phyloP scores from a whole-genome alignment of 2,888 invertebrate species.

The Erannis defoliaria region DNA sequence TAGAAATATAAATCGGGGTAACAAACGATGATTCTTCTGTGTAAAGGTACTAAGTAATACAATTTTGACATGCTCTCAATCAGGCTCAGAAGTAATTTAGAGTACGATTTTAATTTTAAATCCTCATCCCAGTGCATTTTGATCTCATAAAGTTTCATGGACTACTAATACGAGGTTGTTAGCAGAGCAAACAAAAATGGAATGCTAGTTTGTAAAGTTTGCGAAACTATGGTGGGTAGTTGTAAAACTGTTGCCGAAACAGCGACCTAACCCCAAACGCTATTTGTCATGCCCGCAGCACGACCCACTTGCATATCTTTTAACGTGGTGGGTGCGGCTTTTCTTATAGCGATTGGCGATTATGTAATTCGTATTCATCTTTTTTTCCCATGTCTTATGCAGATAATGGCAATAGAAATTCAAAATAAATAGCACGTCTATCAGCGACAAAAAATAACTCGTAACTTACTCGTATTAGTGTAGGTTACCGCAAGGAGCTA shows the following conservation, averaged over 20 bases:
- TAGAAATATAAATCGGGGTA: no score
- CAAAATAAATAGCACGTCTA: no score
- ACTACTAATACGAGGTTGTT: slow-evolving; percentile 26
- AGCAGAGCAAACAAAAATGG: slow-evolving; percentile 34
- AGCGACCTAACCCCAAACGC: slow-evolving; percentile 43
- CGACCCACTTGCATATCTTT: slow-evolving; percentile 56
- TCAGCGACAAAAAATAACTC: no score
- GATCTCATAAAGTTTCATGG: slow-evolving; percentile 14
- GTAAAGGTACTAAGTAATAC: no score
- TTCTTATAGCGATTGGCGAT: slow-evolving; percentile 17
- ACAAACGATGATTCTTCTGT: no score
- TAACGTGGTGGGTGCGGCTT: slow-evolving; percentile 29
- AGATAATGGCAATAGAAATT: no score
- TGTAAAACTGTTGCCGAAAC: slow-evolving; percentile 42
- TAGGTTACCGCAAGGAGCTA: neutral
- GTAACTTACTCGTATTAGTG: no score
- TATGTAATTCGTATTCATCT: neutral
- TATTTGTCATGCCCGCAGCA: slow-evolving; percentile 55
- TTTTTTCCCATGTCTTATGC: no score
- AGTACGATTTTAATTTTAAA: no score
- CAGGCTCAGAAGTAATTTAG: no score
- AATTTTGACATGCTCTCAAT: no score
- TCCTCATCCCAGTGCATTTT: slow-evolving; percentile 1
- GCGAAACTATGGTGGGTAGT: slow-evolving; percentile 32
- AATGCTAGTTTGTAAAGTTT: slow-evolving; percentile 39